Evolutionary conservation across 1,140 invertebrate genomes (phyloP), one percentile per base, ranked within the genome.

Genomic region (Hirudo medicinalis): DNA sequence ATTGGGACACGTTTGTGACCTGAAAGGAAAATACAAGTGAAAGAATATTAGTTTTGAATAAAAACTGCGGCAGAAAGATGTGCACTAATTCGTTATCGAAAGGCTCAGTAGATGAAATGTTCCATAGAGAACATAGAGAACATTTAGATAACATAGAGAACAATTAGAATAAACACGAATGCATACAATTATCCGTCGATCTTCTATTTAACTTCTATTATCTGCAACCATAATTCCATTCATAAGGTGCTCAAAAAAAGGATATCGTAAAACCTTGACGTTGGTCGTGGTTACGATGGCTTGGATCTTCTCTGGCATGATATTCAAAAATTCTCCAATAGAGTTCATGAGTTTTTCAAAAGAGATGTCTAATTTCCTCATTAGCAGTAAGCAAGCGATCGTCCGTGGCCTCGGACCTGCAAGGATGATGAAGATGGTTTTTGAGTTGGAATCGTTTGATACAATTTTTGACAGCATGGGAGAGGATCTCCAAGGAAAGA

Each of bases 381-480:
- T 63, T 20, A 63, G 20, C 57, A 63, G 57, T 22, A 63, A 15
- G 20, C 57, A 63, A 11, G 57, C 57, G 20, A 63, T 63, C 19
- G 57, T 63, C 57, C 57, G 11, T 32, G 57, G 57, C 29, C 57
- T 63, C 3, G 29, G 29, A 22, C 57, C 57, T 22, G 57, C 57
- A 5, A 63, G 15, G 57, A 63, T 63, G 22, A 63, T 63, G 57
- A 63, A 63, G 57, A 63, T 63, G 57, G 57, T 63, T 63, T 63
- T 63, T 22, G 57, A 22, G 57, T 63, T 63, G 57, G 57, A 63
- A 63, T 63, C 57, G 19, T 25, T 22, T 22, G 22, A 22, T 22
- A 25, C 22, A 22, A 63, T 63, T 63, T 63, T 63, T 22, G 22
- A 25, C 8, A 63, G 9, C 22, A 63, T 63, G 19, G 57, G 22